Evolutionary conservation across 1,140 invertebrate genomes (phyloP).

Genomic region (silkworm (Bombyx mori)): ASM3026992v2 NC_085113.1:2408501-2409000

Average conservation of each 20-base stretch:
- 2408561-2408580: slow-evolving; percentile 43
- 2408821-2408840: no score
- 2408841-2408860: no score
- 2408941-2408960: not conserved
- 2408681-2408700: slow-evolving; percentile 49
- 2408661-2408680: slow-evolving; percentile 43
- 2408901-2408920: not conserved
- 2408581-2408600: slow-evolving; percentile 40
- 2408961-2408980: slow-evolving; percentile 3
- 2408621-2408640: slow-evolving; percentile 53
- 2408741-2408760: no score
- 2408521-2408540: not conserved
- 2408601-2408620: slow-evolving; percentile 35
- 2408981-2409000: not conserved
- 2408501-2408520: no score
- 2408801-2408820: no score
- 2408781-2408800: no score
- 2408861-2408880: not conserved
- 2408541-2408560: slow-evolving; percentile 15
- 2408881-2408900: not conserved
- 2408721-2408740: slow-evolving; percentile 15
- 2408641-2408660: slow-evolving; percentile 19
- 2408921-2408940: not conserved
- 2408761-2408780: no score
- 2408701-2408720: slow-evolving; percentile 57